Conservation (phyloP, 1,140 invertebrate species). For the Trachymyrmex septentrionalis region DNA sequence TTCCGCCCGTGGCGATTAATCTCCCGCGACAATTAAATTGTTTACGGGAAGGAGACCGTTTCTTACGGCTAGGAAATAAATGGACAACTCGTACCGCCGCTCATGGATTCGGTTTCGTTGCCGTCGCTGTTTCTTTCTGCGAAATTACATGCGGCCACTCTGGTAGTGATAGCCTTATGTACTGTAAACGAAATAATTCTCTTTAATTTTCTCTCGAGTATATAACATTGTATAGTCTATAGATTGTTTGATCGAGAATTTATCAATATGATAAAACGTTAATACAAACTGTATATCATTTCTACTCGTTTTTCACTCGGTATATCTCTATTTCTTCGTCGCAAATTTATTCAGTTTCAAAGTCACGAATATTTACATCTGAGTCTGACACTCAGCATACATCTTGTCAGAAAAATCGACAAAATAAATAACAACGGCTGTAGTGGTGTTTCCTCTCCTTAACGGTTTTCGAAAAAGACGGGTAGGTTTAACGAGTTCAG, state of each 20-base stretch:
- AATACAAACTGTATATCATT: constrained; percentile 28
- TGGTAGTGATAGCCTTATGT: constrained; percentile 15
- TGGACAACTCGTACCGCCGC: constrained; percentile 48
- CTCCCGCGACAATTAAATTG: constrained; percentile 75
- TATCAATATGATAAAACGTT: constrained; percentile 59
- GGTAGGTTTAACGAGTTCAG: constrained; percentile 21
- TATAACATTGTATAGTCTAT: not conserved
- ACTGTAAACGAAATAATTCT: constrained; percentile 2
- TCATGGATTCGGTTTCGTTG: constrained; percentile 60
- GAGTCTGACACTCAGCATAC: constrained; percentile 61
- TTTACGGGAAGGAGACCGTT: constrained; percentile 69
- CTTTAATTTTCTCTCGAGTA: not conserved
- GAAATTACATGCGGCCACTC: constrained; percentile 63
- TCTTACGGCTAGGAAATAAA: constrained; percentile 69
- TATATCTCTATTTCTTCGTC: not conserved
- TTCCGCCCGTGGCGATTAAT: constrained; percentile 74
- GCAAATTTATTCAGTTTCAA: constrained; percentile 64
- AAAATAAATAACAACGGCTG: constrained; percentile 68
- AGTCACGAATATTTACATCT: constrained; percentile 70
- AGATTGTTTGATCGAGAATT: constrained; percentile 24
- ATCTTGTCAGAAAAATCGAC: constrained; percentile 64
- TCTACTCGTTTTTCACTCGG: constrained; percentile 12
- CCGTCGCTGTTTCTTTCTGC: constrained; percentile 42
- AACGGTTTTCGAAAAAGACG: constrained; percentile 4
- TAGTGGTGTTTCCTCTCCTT: not conserved